phyloP scores from a whole-genome alignment of 2,888 invertebrate species.

The Xanthorhoe spadicearia region DNA sequence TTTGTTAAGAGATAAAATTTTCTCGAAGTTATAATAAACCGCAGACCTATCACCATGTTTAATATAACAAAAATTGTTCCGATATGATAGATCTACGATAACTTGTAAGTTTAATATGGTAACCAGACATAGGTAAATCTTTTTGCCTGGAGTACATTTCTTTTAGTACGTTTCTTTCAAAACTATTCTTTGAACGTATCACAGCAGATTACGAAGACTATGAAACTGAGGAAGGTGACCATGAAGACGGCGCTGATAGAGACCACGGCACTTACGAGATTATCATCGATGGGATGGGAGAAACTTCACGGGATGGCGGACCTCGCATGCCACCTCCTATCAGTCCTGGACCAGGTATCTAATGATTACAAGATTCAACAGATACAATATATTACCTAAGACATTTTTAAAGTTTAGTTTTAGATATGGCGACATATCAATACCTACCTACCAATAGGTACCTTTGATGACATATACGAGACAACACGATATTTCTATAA shows the following conservation, averaged over 20 bases:
- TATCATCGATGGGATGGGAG: slow-evolving; percentile 69
- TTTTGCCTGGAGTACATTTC: neutral
- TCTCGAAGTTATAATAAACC: too few species aligned
- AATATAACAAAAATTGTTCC: too few species aligned
- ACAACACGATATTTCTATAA: neutral
- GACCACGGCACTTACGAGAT: slow-evolving; percentile 80
- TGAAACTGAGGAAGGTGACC: slow-evolving; percentile 71
- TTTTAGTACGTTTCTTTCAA: neutral
- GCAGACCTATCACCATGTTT: too few species aligned
- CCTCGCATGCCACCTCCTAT: slow-evolving; percentile 49
- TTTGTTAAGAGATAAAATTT: too few species aligned
- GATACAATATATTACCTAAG: neutral
- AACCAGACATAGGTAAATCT: too few species aligned
- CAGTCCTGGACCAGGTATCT: slow-evolving; percentile 63
- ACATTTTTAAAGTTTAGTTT: too few species aligned
- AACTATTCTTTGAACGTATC: neutral
- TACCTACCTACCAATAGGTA: too few species aligned
- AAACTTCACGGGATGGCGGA: slow-evolving; percentile 66
- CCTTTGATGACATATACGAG: too few species aligned
- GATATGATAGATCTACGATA: too few species aligned
- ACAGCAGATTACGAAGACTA: slow-evolving; percentile 76
- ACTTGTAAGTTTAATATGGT: too few species aligned
- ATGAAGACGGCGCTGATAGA: slow-evolving; percentile 67
- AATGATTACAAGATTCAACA: neutral
- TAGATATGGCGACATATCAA: too few species aligned